Evolutionary conservation across 2,797 vertebrate species (phyloP), one percentile per base, ranked within the genome.

Genomic region (Coccyzus lansbergi): DNA sequence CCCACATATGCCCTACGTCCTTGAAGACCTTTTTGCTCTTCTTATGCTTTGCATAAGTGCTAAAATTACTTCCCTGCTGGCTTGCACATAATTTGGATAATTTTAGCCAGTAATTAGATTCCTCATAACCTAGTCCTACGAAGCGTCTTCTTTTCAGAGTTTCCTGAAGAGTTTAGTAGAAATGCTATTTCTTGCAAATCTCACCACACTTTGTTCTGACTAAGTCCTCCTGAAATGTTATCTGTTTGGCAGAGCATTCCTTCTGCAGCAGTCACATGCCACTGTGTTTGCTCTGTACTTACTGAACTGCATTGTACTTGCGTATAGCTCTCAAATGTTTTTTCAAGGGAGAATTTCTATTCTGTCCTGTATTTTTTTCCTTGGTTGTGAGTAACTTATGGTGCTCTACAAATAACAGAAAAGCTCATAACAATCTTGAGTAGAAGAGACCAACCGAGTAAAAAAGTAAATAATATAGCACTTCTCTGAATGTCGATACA

Each of bases 231-330:
- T 83, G 52, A 93, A 94, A 92, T 72, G 42, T 55, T 92, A 26
- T 92, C 64, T 94, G 64, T 65, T 96, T 90, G 18, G 2, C 72
- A 86, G 92, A 86, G 68, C 72, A 88, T 97, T 96, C 81, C 52
- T 90, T 74, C 60, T 90, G 48, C 81, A 86, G 83, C 51, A 2
- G 6, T 85, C 90, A 64, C 83, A 74, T 81, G 65, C 86, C 4
- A 4, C 51, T 83, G 26, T 80, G 87, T 87, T 83, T 91, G 72
- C 72, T 90, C 64, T 67, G 63, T 28, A 20, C 90, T 78, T 48
- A 18, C 74, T 93, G 53, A 86, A 79, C 81, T 89, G 46, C 62
- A 12, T 62, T 64, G 48, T 53, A 70, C 40, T 86, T 24, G 3
- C 8, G n/a, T 8, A 56, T 46, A 33, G 70, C 28, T 71, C 70